Base-by-base conservation (phyloP, 2,113 vertebrate species). In the Macquaria australasica region DNA sequence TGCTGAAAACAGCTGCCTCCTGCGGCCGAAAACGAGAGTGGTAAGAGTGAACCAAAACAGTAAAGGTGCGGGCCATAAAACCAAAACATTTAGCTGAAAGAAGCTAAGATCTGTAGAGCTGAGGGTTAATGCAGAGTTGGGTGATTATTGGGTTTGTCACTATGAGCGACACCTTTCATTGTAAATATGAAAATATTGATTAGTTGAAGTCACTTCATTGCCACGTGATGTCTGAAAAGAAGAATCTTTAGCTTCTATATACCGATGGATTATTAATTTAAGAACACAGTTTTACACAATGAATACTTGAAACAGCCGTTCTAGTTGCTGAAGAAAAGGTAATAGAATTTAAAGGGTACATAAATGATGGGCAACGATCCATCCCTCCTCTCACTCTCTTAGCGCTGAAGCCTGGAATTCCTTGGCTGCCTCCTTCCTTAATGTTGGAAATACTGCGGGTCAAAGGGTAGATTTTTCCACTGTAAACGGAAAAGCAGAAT, bases 391-490 rank as follows among this genome's bases (percentile, higher is more conserved):
- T 73, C 63, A 3, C 71, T 82, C 79, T 15, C 34, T 77, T 60
- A 34, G 76, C 71, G 14, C 75, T 84, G 67, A 77, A 90, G 81
- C 90, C 82, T 81, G 83, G 75, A 87, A 85, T 88, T 92, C 90
- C 81, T 79, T 87, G 77, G 85, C 91, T 87, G 87, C 67, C 85
- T 82, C 82, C 56, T 83, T 90, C 84, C 73, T 87, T 66, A 75
- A 78, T 73, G 90, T 82, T 92, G 90, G 83, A 91, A 93, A 79
- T 84, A 75, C 83, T 93, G 81, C 8, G 56, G 88, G 93, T 94
- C 94, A 93, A 74, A 92, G 92, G 88, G 56, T 77, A 87, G 64
- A 63, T 86, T 88, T 93, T 95, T 95, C 93, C 94, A 91, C 88
- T 91, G 91, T 94, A 91, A 95, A 88, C 7, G 63, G 59, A 89